phyloP scores from a whole-genome alignment of 2,113 vertebrate genomes.

The Scolopax mira region DNA sequence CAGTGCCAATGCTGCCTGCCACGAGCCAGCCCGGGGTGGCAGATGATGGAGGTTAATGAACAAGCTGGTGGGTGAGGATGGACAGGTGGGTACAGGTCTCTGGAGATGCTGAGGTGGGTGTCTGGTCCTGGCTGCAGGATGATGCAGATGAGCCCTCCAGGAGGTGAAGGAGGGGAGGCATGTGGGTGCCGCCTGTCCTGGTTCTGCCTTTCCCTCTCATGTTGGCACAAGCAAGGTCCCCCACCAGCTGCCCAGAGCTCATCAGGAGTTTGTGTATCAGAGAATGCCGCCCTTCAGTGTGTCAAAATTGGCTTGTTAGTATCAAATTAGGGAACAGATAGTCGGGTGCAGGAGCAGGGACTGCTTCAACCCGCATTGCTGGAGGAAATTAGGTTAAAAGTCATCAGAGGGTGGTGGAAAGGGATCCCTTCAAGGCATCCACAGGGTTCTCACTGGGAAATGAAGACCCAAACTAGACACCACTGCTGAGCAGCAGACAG shows the following conservation, averaged over 20 bases:
- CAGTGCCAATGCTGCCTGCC: not conserved
- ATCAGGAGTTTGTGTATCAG: not conserved
- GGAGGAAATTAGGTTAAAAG: not conserved
- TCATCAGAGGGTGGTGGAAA: not conserved
- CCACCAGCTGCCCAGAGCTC: not conserved
- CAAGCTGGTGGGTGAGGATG: not conserved
- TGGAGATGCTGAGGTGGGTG: not conserved
- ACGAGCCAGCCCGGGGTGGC: not conserved
- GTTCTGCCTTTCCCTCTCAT: not conserved
- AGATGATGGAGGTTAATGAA: not conserved
- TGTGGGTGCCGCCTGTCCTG: rapidly evolving
- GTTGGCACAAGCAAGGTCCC: not conserved
- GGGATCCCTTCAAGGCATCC: not conserved
- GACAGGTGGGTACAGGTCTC: not conserved
- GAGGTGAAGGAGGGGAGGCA: not conserved
- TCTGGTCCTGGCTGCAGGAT: not conserved
- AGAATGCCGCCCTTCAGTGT: not conserved
- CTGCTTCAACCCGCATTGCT: not conserved
- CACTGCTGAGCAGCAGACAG: not conserved
- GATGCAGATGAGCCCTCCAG: not conserved
- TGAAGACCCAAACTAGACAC: not conserved
- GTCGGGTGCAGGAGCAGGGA: not conserved
- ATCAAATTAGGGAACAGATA: not conserved
- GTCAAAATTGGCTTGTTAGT: not conserved
- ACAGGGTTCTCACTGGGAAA: not conserved